phyloP scores from a whole-genome alignment of 1,140 invertebrate species.

The Atta colombica region DNA sequence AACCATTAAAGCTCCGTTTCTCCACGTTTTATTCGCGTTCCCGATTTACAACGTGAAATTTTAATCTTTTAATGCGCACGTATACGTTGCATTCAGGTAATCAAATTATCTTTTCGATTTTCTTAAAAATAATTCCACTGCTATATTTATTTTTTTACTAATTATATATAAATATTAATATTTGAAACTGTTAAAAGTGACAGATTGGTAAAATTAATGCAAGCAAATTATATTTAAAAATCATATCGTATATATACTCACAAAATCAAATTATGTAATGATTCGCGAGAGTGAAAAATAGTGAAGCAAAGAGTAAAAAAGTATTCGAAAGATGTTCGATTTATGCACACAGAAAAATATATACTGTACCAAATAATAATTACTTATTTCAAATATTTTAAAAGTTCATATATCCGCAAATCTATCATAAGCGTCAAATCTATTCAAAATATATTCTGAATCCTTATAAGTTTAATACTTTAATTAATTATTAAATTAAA shows the following conservation, averaged over 20 bases:
- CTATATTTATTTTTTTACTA: background rate
- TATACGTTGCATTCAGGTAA: background rate
- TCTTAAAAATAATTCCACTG: background rate
- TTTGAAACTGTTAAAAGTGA: no score
- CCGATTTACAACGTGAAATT: background rate
- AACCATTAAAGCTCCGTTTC: background rate
- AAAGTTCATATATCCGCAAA: no score
- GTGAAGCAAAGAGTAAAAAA: background rate
- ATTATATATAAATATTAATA: background rate
- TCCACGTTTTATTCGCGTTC: background rate
- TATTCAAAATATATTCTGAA: no score
- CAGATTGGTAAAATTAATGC: constrained; percentile 13
- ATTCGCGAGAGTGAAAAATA: background rate
- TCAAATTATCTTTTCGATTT: background rate
- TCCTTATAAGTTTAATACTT: no score
- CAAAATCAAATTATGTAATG: background rate
- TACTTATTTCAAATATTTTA: no score
- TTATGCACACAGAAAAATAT: background rate
- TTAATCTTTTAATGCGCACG: background rate
- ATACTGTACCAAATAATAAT: no score
- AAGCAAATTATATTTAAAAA: background rate
- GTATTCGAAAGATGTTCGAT: background rate
- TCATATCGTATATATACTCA: background rate
- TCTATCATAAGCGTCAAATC: no score
- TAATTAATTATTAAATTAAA: no score